phyloP scores from a whole-genome alignment of 2,888 invertebrate genomes.

The Nemotelus pantherinus region DNA sequence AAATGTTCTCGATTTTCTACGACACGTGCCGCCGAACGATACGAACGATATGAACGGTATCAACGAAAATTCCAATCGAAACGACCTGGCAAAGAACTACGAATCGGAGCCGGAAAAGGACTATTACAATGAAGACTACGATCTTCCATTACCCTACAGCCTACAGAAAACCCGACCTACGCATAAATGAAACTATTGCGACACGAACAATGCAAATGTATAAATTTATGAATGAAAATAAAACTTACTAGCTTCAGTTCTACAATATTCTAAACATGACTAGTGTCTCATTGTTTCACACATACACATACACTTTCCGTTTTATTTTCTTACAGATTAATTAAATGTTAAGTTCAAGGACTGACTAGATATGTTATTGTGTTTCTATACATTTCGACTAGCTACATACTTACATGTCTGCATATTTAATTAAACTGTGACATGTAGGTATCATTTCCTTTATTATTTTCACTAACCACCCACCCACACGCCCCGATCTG shows the following conservation, averaged over 20 bases:
- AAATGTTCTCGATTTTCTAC: constrained; percentile 47
- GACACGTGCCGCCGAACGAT: constrained; percentile 40
- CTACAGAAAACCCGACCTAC: constrained; percentile 59
- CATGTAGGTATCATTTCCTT: too few species aligned
- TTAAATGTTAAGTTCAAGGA: too few species aligned
- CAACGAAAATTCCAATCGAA: background rate
- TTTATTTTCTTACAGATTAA: too few species aligned
- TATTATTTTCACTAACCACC: too few species aligned
- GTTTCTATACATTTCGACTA: too few species aligned
- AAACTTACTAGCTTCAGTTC: background rate
- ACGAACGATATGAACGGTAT: constrained; percentile 24
- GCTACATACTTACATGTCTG: too few species aligned
- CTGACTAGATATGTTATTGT: too few species aligned
- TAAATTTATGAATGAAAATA: constrained; percentile 22
- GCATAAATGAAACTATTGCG: constrained; percentile 50
- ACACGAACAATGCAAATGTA: constrained; percentile 29
- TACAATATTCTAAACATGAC: constrained; percentile 28
- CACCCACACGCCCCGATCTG: too few species aligned
- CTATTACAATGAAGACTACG: constrained; percentile 56
- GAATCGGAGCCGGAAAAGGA: constrained; percentile 46
- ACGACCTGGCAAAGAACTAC: background rate
- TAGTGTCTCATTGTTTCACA: too few species aligned
- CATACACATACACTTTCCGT: too few species aligned
- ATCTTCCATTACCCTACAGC: constrained; percentile 60
- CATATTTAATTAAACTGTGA: too few species aligned